Conservation (phyloP, 2,113 vertebrate genomes). For the Cairina moschata region DNA sequence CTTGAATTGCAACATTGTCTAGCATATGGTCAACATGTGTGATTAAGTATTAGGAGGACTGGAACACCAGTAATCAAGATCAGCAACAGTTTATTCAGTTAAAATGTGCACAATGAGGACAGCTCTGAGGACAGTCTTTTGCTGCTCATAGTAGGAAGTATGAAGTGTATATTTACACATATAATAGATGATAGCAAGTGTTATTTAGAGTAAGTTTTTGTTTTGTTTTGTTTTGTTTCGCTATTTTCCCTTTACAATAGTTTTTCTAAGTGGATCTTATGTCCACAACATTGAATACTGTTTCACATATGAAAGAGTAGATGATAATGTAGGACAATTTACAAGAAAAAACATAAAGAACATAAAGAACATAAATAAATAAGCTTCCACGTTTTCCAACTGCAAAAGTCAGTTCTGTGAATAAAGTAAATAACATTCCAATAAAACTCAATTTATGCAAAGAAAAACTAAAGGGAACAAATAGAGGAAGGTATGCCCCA, state of each 20-base stretch:
- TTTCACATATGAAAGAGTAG: background rate
- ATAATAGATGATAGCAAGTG: background rate
- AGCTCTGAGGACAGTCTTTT: background rate
- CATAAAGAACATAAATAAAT: background rate
- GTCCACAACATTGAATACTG: background rate
- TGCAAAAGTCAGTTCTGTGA: background rate
- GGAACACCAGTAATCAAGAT: slow-evolving; percentile 8
- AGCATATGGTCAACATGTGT: slow-evolving; percentile 35
- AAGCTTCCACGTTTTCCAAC: background rate
- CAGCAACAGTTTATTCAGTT: background rate
- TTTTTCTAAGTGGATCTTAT: background rate
- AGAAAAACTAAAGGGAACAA: background rate
- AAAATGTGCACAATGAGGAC: background rate
- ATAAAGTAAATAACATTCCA: background rate
- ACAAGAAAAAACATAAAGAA: background rate
- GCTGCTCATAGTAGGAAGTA: background rate
- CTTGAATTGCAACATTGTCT: slow-evolving; percentile 31
- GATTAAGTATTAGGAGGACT: slow-evolving; percentile 6
- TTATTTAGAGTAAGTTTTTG: background rate
- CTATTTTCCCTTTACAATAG: background rate
- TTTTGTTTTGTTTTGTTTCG: too few species aligned
- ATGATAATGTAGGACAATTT: background rate
- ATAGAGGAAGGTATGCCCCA: rapidly evolving
- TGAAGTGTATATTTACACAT: background rate
- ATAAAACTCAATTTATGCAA: background rate